phyloP scores from a whole-genome alignment of 2,113 vertebrate species.

The Strix aluco region DNA sequence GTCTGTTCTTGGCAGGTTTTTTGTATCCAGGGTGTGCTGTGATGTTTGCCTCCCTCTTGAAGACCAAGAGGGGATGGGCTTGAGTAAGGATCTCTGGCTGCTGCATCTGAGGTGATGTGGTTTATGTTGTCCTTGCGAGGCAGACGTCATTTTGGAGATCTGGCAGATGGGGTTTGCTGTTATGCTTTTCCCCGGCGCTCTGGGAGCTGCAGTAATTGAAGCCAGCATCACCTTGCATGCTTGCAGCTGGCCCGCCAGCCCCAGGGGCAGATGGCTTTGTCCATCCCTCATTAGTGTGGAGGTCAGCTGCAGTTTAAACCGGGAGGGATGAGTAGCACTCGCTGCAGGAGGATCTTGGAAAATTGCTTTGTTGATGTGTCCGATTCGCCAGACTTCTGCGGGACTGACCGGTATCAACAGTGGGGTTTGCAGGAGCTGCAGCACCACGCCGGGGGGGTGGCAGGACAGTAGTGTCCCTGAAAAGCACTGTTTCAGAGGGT shows the following conservation, averaged over 20 bases:
- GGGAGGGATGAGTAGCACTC: background rate
- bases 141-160: background rate
- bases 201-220: background rate
- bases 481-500: background rate
- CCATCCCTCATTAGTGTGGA: background rate
- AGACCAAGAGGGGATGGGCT: background rate
- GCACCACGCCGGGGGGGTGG: accelerated
- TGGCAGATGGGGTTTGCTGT: constrained; percentile 40
- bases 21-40: background rate
- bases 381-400: accelerated
- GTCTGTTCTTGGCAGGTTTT: background rate
- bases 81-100: background rate
- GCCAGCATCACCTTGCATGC: background rate
- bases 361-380: background rate
- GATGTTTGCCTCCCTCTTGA: background rate
- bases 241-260: background rate
- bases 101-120: background rate
- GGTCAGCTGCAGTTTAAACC: constrained; percentile 32
- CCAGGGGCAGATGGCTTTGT: constrained; percentile 7
- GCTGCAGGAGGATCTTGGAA: background rate
- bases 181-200: background rate
- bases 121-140: background rate
- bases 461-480: background rate
- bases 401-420: accelerated
- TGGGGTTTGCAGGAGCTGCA: background rate